Evolutionary conservation across 2,888 invertebrate genomes (phyloP), one percentile per base, ranked within the genome.

Genomic region (Lagria hirta): DNA sequence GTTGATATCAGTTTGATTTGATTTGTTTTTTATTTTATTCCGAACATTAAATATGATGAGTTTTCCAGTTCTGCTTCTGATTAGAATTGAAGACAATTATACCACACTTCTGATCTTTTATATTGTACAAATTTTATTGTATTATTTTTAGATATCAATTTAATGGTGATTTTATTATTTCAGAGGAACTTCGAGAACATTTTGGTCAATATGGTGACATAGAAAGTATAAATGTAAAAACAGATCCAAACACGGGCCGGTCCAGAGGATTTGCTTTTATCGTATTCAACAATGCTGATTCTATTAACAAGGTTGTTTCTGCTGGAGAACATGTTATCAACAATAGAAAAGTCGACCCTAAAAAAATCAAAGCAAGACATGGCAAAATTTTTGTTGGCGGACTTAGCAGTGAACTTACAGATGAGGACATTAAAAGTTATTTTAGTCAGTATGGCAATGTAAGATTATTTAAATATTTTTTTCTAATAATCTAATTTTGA

Each of bases 371-470:
- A 73, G 94, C 96, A 1, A 79, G 93, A 57, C 91, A 92, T 64
- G 93, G 93, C 32, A 97, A 97, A 75, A 93, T 97, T 61, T 97
- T 97, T 74, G 95, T 96, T 49, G 96, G 96, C 27, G 96, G 96
- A 49, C 80, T 97, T 51, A 91, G 92, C 61, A 87, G 90, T 62
- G 92, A 93, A 73, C 82, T 94, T 51, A 83, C 89, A 49, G 96
- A 97, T 73, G 91, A 93, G 65, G 94, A 95, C 72, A 94, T 97
- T 64, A 92, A 89, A 72, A 83, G 81, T 58, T 94, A 91, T 76
- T 97, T 97, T 68, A 80, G 84, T 56, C 89, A 92, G 71, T 96
- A 88, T 75, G 96, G 96, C 73, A 86, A 83, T 60, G 94, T 95
- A 78, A 82, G 85, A 79, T 38, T 11, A 12, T n/a, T n/a, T n/a